Conservation (phyloP, 2,113 vertebrate genomes). For the Ctenomys sociabilis region DNA sequence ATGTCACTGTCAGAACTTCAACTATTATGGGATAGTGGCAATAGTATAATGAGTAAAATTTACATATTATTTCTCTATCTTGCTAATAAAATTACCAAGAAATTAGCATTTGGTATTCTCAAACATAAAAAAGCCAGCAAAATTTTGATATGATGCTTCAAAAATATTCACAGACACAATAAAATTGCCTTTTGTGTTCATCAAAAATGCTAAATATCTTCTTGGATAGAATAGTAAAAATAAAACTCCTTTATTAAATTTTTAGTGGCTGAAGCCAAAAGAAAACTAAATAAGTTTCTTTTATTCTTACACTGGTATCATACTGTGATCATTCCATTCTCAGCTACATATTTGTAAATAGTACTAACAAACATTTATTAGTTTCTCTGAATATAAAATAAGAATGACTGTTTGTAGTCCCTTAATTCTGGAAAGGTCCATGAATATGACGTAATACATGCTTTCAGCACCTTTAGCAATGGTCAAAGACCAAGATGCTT, state of each 20-base stretch:
- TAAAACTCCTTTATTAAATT: neutral
- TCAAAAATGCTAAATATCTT: neutral
- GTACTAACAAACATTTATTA: neutral
- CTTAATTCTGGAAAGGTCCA: neutral
- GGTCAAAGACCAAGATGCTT: neutral
- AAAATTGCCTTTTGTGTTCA: neutral
- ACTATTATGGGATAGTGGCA: neutral
- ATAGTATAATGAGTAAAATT: constrained; percentile 48
- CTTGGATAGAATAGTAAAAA: neutral
- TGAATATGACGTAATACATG: neutral
- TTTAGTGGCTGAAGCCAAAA: neutral
- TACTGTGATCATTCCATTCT: neutral
- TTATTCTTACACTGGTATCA: neutral
- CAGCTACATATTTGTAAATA: neutral
- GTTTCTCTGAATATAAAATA: neutral
- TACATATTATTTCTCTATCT: constrained; percentile 12
- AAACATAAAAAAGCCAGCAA: constrained; percentile 5
- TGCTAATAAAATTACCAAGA: constrained; percentile 35
- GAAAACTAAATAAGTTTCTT: neutral
- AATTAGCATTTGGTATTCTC: neutral
- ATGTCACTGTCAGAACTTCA: neutral
- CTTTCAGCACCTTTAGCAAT: neutral
- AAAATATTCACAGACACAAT: neutral
- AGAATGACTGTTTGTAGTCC: neutral
- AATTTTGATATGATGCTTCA: neutral